Base-by-base conservation (phyloP, 2,888 invertebrate genomes). In the Pseudolycoriella hygida region DNA sequence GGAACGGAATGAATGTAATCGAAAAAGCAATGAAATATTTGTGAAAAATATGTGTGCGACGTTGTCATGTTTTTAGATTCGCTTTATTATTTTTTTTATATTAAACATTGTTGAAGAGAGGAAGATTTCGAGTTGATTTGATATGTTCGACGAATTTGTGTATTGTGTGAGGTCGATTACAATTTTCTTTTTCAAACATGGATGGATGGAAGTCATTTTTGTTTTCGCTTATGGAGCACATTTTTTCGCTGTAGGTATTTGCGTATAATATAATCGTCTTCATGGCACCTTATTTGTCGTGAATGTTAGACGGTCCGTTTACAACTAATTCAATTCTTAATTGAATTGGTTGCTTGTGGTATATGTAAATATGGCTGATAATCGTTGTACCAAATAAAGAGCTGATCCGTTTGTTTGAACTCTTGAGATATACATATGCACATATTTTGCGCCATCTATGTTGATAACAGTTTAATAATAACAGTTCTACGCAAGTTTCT, bases 161-260 rank as follows among this genome's bases (percentile, higher is more conserved):
- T 40, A 40, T 40, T 40, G 40, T 40, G 40, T 40, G 40, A 40
- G 40, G 40, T 40, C 40, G 40, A 40, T 25, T 25, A 25, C 25
- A 25, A 25, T 19, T 40, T 40, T 40, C 39, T 39, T 39, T 17
- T 17, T 34, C 25, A 25, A 25, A 25, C 25, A 25, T 25, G 25
- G 25, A 25, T 25, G 15, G 12, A 34, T 34, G 34, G 5, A 34
- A 34, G 3, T 34, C 15, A 14, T 34, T 34, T 14, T 34, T 12
- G 30, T 30, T 30, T 30, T 30, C 6, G 12, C 34, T 14, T 34
- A 12, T 6, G 8, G 25, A 25, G 25, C 25, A 25, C 4, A 25
- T 34, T 34, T n/a, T n/a, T 12, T 34, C 15, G 15, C n/a, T 34
- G 34, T 14, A 3, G 34, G n/a, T 34, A 12, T 34, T 25, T 25